Conservation (phyloP, 1,140 invertebrate species). For the Drosophila burlai region DNA sequence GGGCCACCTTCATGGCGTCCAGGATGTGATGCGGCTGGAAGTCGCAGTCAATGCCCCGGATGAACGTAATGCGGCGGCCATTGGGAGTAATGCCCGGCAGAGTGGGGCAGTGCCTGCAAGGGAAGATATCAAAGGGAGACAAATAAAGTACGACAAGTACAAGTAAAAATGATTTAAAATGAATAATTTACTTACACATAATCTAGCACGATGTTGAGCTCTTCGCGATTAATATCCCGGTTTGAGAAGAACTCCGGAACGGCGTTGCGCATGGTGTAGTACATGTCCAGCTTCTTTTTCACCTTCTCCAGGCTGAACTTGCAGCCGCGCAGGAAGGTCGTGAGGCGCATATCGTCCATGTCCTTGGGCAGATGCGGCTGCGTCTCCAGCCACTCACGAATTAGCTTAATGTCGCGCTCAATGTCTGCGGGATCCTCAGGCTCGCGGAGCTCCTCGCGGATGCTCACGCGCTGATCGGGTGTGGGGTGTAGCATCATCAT, state of each 20-base stretch:
- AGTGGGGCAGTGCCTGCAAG: slow-evolving; percentile 90
- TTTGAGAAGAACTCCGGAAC: slow-evolving; percentile 93
- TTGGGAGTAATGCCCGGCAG: slow-evolving; percentile 91
- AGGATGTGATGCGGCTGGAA: slow-evolving; percentile 87
- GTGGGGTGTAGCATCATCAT: slow-evolving; percentile 91
- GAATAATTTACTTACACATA: slow-evolving; percentile 88
- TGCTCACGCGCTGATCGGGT: slow-evolving; percentile 90
- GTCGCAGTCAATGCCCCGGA: slow-evolving; percentile 88
- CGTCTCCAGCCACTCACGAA: slow-evolving; percentile 90
- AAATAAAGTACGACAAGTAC: background rate
- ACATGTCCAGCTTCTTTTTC: slow-evolving; percentile 93
- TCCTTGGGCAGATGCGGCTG: slow-evolving; percentile 90
- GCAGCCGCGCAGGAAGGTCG: slow-evolving; percentile 92
- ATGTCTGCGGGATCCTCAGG: slow-evolving; percentile 87
- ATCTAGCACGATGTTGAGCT: slow-evolving; percentile 89
- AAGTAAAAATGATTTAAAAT: background rate
- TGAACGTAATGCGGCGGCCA: slow-evolving; percentile 90
- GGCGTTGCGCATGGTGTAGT: slow-evolving; percentile 91
- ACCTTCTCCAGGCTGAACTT: slow-evolving; percentile 93
- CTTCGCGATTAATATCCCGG: slow-evolving; percentile 89
- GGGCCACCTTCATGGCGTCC: slow-evolving; percentile 91
- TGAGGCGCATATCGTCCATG: slow-evolving; percentile 89
- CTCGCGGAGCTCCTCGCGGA: slow-evolving; percentile 92
- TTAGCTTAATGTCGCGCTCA: slow-evolving; percentile 88
- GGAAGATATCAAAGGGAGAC: background rate